Conservation (phyloP, 2,113 vertebrate species). For the Anas platyrhynchos region DNA sequence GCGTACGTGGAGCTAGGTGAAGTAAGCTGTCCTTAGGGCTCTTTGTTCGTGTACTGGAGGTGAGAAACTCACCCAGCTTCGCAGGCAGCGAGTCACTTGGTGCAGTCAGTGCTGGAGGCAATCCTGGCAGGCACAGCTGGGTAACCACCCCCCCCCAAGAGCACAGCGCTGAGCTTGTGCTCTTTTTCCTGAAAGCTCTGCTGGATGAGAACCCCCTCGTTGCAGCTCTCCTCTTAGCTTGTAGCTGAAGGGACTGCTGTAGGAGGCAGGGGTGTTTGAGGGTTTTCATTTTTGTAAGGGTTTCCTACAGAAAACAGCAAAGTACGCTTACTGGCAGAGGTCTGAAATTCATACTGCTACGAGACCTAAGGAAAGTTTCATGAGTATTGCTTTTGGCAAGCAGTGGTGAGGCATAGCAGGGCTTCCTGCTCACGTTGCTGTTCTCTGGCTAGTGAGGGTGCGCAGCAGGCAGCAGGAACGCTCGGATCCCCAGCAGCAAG, state of each 20-base stretch:
- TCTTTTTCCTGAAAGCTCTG: not conserved
- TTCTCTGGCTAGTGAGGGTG: no score
- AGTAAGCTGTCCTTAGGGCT: not conserved
- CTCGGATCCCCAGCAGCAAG: not conserved
- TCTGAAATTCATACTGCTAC: not conserved
- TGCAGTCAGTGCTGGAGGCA: not conserved
- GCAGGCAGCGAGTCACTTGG: not conserved
- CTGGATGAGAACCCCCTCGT: not conserved
- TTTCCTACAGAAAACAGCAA: not conserved
- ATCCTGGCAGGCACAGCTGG: rapidly evolving
- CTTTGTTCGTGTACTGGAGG: not conserved
- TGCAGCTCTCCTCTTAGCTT: not conserved
- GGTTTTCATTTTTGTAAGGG: not conserved
- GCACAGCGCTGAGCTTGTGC: not conserved
- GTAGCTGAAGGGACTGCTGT: not conserved
- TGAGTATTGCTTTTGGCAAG: not conserved
- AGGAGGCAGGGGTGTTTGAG: not conserved
- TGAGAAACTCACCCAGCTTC: not conserved
- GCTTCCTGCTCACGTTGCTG: not conserved
- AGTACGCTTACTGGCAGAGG: not conserved
- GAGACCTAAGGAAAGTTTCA: not conserved
- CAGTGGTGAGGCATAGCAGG: rapidly evolving
- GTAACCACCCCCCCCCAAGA: not conserved
- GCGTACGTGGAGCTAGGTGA: rapidly evolving
- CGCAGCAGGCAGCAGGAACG: rapidly evolving